These are phyloP conservation scores for Aphodius sticticus DNA, from an alignment of 2,888 invertebrate species.

Conservation along the genomic window DNA sequence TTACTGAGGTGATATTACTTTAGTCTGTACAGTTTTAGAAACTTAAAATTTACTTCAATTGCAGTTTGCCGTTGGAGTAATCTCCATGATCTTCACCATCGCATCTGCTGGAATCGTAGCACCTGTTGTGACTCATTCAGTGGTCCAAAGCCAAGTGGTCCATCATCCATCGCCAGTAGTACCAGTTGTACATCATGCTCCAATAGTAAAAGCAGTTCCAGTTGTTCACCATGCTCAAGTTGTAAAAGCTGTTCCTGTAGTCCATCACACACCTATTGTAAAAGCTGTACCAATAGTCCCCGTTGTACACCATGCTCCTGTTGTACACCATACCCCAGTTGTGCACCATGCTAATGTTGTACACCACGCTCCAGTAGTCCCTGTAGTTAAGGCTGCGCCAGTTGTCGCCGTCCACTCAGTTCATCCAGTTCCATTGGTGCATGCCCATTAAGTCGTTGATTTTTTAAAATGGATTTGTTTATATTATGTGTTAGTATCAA, in stretches of 20 bases:
- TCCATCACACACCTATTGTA: conserved; percentile 48
- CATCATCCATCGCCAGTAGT: conserved; percentile 45
- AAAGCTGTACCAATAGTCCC: conserved; percentile 47
- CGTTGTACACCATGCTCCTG: conserved; percentile 47
- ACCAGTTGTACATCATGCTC: conserved; percentile 29
- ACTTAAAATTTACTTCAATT: conserved; percentile 36
- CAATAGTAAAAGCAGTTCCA: background rate
- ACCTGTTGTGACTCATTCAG: conserved; percentile 43
- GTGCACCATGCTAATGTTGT: conserved; percentile 48
- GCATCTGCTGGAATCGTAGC: conserved; percentile 46
- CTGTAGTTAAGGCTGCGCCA: conserved; percentile 48
- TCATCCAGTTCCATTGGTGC: conserved; percentile 50
- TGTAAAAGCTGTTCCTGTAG: conserved; percentile 49
- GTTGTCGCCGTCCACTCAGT: conserved; percentile 39
- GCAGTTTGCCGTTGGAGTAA: conserved; percentile 63
- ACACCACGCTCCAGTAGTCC: conserved; percentile 44
- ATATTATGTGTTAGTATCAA: background rate
- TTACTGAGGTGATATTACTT: too few relatives aligned
- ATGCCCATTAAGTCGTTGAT: conserved; percentile 50
- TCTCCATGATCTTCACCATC: conserved; percentile 60
- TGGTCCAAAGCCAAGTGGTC: conserved; percentile 47
- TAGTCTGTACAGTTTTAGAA: too few relatives aligned
- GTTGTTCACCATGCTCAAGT: conserved; percentile 52
- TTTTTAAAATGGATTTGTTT: background rate
- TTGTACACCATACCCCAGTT: conserved; percentile 48